Evolutionary conservation across 1,140 invertebrate genomes (phyloP).

Genomic region (Temnothorax nylanderi): DNA sequence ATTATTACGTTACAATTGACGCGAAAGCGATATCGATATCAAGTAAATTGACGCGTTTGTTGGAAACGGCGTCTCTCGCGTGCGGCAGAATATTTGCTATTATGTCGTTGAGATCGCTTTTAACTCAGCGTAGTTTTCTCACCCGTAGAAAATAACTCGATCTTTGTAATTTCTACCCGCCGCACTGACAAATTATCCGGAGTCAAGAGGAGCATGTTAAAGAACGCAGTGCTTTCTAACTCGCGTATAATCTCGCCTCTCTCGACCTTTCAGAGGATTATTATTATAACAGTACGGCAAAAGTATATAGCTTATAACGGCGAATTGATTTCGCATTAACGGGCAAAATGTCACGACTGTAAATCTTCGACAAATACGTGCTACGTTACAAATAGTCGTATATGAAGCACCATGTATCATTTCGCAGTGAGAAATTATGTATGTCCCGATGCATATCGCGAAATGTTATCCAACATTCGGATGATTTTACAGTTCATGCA

Average conservation of each 20-base stretch:
- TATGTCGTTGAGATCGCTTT: conserved; percentile 30
- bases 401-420: conserved; percentile 6
- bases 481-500: background rate
- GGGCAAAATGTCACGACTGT: conserved; percentile 39
- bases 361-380: conserved; percentile 19
- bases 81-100: conserved; percentile 27
- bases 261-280: conserved; percentile 27
- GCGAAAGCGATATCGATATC: conserved; percentile 2
- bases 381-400: background rate
- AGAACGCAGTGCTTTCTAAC: conserved; percentile 38
- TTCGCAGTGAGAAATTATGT: background rate
- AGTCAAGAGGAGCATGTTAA: conserved; percentile 44
- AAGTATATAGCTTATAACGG: conserved; percentile 17
- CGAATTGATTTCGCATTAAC: conserved; percentile 44
- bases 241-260: conserved; percentile 18
- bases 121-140: conserved; percentile 27
- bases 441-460: background rate
- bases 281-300: conserved; percentile 39
- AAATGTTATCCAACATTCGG: background rate
- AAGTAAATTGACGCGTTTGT: conserved; percentile 39
- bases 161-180: conserved; percentile 22
- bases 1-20: conserved; percentile 40
- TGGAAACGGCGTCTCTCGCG: conserved; percentile 6
- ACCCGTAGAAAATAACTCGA: conserved; percentile 31
- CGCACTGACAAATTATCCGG: conserved; percentile 40